Evolutionary conservation across 2,797 vertebrate species (phyloP), one percentile per base, ranked within the genome.

Genomic region (Pelobates cultripes): DNA sequence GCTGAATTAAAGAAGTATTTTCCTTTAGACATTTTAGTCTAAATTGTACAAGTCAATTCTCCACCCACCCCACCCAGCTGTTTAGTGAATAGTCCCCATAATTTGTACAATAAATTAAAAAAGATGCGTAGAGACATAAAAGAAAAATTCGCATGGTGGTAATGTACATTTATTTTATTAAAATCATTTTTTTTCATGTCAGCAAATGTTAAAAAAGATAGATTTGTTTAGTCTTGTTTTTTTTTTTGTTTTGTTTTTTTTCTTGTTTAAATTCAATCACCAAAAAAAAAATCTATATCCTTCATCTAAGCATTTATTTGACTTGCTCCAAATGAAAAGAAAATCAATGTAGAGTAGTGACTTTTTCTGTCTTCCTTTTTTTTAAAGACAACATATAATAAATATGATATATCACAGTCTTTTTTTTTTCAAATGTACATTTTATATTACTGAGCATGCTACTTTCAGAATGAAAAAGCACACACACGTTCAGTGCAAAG

Each of bases 381-480:
- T 64, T 64, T 64, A 28, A 64, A 64, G 86, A 93, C 93, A 86
- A 94, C 93, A 93, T 94, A 94, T 90, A 95, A 94, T 95, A 95
- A 95, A 95, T 94, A 94, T 92, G 91, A 93, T 93, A 92, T 93
- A 92, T 94, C 92, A 92, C 91, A 89, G 90, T 93, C 92, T 93
- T 93, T 28, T 28, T 28, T 28, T 28, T 28, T 92, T 89, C 86
- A 91, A 64, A 88, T 91, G 90, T 89, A 91, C 90, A 90, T 81
- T 88, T 92, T 90, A 85, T 90, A 92, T 90, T 89, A 91, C 64
- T 92, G 90, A 92, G 92, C 94, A 94, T 94, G 94, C 92, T 92
- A 92, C 91, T 94, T 93, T 90, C 91, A 82, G 90, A 90, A 90
- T 87, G 89, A 92, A 91, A 92, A 93, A 89, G 83, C 85, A 90